phyloP scores from a whole-genome alignment of 2,797 vertebrate species.

The Sarcoramphus papa region DNA sequence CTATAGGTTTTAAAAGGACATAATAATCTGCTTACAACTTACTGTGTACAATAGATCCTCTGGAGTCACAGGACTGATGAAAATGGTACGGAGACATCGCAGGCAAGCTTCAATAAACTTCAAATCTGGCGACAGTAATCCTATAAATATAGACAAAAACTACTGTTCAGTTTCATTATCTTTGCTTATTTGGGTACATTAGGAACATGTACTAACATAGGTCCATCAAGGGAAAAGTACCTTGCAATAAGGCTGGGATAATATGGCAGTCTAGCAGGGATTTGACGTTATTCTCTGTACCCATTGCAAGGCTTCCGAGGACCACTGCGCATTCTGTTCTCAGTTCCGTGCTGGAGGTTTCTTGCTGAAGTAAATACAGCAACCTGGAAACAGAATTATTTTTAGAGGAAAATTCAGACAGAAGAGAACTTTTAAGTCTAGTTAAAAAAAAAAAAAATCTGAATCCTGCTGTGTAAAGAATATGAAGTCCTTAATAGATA shows the following conservation, averaged over 20 bases:
- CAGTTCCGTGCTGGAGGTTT: conserved; percentile 88
- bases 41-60: conserved; percentile 97
- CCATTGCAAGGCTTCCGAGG: conserved; percentile 97
- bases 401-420: not conserved
- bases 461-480: not conserved
- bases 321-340: conserved; percentile 96
- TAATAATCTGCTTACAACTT: conserved; percentile 63
- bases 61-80: conserved; percentile 96
- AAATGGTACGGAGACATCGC: conserved; percentile 94
- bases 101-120: conserved; percentile 97
- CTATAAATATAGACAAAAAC: conserved; percentile 65
- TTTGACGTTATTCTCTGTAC: conserved; percentile 99
- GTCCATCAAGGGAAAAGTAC: conserved; percentile 62
- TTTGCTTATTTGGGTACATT: not conserved
- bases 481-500: not conserved
- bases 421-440: not conserved
- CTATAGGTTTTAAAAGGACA: not conserved
- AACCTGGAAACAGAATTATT: conserved; percentile 77
- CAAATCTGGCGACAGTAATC: conserved; percentile 89
- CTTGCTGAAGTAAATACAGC: conserved; percentile 96
- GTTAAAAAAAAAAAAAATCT: not conserved
- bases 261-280: conserved; percentile 98
- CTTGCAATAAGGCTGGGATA: conserved; percentile 97
- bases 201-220: not conserved
- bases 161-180: not conserved